These are phyloP conservation scores for Crotalus viridis DNA, from an alignment of 2,113 vertebrate genomes.

Conservation along the genomic window DNA sequence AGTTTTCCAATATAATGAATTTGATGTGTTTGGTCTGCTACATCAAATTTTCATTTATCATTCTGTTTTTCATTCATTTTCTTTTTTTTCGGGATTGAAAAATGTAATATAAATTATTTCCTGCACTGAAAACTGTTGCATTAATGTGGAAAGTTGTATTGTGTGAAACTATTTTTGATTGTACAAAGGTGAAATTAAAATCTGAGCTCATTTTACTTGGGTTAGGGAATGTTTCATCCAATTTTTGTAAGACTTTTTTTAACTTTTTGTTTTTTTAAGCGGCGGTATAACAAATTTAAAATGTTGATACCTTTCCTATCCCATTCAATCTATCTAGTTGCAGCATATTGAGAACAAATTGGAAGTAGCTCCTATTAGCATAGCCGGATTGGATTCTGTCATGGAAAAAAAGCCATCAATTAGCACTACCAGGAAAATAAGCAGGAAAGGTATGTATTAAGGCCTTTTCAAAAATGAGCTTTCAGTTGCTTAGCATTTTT, in stretches of 20 bases:
- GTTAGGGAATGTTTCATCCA: background rate
- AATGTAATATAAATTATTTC: background rate
- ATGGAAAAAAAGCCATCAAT: constrained; percentile 84
- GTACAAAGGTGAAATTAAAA: background rate
- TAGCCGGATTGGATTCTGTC: constrained; percentile 79
- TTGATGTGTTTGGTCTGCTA: background rate
- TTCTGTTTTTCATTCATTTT: background rate
- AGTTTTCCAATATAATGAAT: background rate
- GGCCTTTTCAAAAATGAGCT: background rate
- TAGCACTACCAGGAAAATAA: constrained; percentile 72
- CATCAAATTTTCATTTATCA: background rate
- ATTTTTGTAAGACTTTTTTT: background rate
- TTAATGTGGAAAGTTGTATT: background rate
- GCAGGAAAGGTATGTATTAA: constrained; percentile 77
- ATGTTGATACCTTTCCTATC: background rate
- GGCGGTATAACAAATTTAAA: background rate
- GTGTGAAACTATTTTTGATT: background rate
- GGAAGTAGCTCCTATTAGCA: constrained; percentile 81
- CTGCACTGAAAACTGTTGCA: constrained; percentile 24
- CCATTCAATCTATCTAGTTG: constrained; percentile 73
- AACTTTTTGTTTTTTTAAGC: background rate
- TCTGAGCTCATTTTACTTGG: background rate
- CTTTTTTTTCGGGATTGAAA: background rate
- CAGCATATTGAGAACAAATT: constrained; percentile 91
- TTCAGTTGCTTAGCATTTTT: background rate